A percentile compares a stretch with the other conserved stretches of the same genome.
Conservation (phyloP, 1,140 invertebrate genomes). For the Holotrichia oblita region DNA sequence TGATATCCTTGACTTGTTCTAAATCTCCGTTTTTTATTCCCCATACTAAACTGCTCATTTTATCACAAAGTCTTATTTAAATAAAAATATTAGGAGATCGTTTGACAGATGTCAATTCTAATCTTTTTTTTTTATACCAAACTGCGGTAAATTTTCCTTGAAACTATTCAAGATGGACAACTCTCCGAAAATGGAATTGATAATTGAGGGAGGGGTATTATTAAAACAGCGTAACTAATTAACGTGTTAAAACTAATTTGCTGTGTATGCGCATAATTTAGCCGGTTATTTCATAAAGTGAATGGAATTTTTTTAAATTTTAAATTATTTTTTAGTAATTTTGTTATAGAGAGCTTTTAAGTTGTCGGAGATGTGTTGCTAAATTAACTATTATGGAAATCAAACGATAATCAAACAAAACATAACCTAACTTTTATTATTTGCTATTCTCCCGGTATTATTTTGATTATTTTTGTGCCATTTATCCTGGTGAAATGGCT, state of each 20-base stretch:
- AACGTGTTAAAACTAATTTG: background rate
- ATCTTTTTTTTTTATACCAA: background rate
- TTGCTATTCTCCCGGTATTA: background rate
- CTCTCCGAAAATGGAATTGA: background rate
- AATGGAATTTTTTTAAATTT: background rate
- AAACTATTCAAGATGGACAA: background rate
- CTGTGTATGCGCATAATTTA: background rate
- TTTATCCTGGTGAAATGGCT: conserved; percentile 68
- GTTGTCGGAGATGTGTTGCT: background rate
- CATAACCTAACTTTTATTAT: background rate
- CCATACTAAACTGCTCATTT: conserved; percentile 80
- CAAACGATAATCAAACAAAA: background rate
- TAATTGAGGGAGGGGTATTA: background rate
- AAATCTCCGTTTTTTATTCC: conserved; percentile 95
- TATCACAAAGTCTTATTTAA: conserved; percentile 41
- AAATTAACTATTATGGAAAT: background rate
- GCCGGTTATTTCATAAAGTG: background rate
- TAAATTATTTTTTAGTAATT: background rate
- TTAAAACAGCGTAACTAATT: conserved; percentile 9
- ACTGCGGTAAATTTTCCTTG: background rate
- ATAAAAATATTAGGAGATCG: conserved; percentile 33
- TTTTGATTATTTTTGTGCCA: background rate
- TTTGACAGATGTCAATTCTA: conserved; percentile 24
- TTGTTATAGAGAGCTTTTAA: too few species aligned
- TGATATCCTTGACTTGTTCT: conserved; percentile 86